These are phyloP conservation scores for Galeruca laticollis DNA, from an alignment of 2,888 invertebrate genomes.

Conservation along the genomic window DNA sequence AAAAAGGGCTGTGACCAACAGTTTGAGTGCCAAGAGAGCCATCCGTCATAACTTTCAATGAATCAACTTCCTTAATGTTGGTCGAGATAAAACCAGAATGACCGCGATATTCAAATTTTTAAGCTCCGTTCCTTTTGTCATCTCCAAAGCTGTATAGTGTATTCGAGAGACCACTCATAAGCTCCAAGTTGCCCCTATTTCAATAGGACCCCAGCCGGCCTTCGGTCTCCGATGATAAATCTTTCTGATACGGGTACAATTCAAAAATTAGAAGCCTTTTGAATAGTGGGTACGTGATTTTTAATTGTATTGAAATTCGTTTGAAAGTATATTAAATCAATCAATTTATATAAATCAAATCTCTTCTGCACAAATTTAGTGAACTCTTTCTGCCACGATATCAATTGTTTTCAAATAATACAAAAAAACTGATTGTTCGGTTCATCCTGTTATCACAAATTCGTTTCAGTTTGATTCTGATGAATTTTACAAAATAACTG, in stretches of 20 bases:
- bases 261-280: slow-evolving; percentile 7
- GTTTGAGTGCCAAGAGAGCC: slow-evolving; percentile 44
- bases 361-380: not conserved
- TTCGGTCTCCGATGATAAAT: slow-evolving; percentile 32
- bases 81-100: slow-evolving; percentile 66
- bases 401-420: too few species aligned
- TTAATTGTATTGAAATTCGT: slow-evolving; percentile 4
- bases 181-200: slow-evolving; percentile 51
- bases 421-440: too few species aligned
- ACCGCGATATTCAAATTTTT: slow-evolving; percentile 69
- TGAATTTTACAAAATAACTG: too few species aligned
- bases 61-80: slow-evolving; percentile 65
- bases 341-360: not conserved
- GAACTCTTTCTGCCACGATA: not conserved
- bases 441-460: too few species aligned
- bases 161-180: slow-evolving; percentile 62
- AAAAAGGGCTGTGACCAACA: not conserved
- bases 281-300: slow-evolving; percentile 5
- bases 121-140: slow-evolving; percentile 66
- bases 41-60: slow-evolving; percentile 64
- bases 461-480: too few species aligned
- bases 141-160: slow-evolving; percentile 63
- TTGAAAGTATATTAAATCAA: not conserved
- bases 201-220: slow-evolving; percentile 30
- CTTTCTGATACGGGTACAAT: slow-evolving; percentile 26